phyloP scores from a whole-genome alignment of 2,113 vertebrate species.

The Balaeniceps rex region DNA sequence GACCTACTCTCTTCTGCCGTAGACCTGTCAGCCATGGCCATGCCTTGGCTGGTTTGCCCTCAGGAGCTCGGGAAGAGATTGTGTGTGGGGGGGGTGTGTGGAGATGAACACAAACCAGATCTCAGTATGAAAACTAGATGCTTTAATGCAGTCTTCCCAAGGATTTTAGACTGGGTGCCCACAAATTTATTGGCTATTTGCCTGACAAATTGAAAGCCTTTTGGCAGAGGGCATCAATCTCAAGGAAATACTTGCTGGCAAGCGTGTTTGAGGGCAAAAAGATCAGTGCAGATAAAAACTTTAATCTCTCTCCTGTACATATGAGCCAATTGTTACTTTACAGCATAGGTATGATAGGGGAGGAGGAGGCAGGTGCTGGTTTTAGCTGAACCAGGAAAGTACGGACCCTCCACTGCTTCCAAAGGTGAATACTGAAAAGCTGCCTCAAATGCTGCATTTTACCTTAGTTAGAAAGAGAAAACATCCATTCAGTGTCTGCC shows the following conservation, averaged over 20 bases:
- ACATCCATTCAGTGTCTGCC: background rate
- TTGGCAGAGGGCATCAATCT: background rate
- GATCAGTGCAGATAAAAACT: slow-evolving; percentile 13
- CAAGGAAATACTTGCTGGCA: background rate
- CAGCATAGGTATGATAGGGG: background rate
- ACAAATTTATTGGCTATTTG: background rate
- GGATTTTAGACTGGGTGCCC: background rate
- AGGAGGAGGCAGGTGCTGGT: background rate
- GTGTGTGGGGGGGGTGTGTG: background rate
- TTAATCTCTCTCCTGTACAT: slow-evolving; percentile 70
- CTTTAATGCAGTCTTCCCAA: background rate
- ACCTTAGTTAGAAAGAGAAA: background rate
- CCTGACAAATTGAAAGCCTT: background rate
- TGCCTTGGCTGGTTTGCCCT: background rate
- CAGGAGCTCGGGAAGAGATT: background rate
- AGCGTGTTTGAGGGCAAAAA: background rate
- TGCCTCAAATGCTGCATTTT: background rate
- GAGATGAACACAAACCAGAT: background rate
- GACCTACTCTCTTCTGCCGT: background rate
- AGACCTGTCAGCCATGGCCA: background rate
- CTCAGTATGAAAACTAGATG: background rate
- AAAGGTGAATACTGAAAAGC: background rate
- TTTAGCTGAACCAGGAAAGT: background rate
- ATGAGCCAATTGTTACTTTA: background rate
- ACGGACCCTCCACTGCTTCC: background rate